These are phyloP conservation scores for Unio delphinus DNA, from an alignment of 2,888 invertebrate species.

Conservation along the genomic window DNA sequence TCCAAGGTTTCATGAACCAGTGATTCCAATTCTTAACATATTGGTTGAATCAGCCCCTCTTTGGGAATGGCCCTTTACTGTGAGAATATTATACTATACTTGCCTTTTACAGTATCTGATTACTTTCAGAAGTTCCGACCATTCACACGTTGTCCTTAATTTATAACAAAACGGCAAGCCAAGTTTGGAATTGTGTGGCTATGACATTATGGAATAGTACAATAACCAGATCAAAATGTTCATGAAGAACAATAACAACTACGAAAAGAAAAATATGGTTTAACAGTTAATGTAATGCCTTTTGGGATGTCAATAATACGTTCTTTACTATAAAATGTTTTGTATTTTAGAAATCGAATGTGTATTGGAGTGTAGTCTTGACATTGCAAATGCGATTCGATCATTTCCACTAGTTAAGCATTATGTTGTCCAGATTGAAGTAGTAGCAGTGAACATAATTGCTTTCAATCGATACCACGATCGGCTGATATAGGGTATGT, in stretches of 20 bases:
- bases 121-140: too few species aligned
- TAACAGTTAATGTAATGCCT: constrained; percentile 9
- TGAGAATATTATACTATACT: constrained; percentile 7
- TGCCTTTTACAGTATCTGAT: not conserved
- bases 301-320: constrained; percentile 25
- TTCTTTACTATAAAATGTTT: constrained; percentile 14
- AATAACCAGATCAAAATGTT: constrained; percentile 9
- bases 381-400: constrained; percentile 58
- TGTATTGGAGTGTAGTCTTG: constrained; percentile 53
- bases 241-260: too few species aligned
- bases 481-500: constrained; percentile 56
- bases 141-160: constrained; percentile 5
- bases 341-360: constrained; percentile 45
- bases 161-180: constrained; percentile 7
- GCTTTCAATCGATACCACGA: constrained; percentile 56
- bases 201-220: constrained; percentile 19
- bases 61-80: constrained; percentile 26
- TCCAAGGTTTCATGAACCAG: constrained; percentile 13
- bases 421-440: constrained; percentile 57
- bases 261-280: too few species aligned
- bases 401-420: constrained; percentile 47
- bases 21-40: constrained; percentile 9
- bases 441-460: constrained; percentile 43
- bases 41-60: constrained; percentile 15
- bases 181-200: constrained; percentile 18